These are phyloP conservation scores for Metopia argyrocephala DNA, from an alignment of 2,888 invertebrate species.

Conservation along the genomic window DNA sequence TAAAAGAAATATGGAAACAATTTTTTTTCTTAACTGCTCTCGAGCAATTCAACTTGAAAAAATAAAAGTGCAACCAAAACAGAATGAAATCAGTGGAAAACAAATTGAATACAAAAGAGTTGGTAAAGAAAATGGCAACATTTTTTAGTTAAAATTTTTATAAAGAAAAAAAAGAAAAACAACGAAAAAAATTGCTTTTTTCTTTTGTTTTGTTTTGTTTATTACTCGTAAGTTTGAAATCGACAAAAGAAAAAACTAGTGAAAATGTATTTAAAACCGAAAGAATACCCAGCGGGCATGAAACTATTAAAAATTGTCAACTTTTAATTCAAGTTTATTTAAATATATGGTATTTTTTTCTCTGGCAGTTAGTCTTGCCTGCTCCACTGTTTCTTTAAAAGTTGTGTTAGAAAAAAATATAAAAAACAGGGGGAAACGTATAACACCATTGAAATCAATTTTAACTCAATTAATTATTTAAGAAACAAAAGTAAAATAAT, in stretches of 20 bases:
- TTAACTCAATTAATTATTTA: conserved; percentile 60
- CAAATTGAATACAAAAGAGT: background rate
- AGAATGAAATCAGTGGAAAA: conserved; percentile 11
- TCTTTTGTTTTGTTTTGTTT: too few relatives aligned
- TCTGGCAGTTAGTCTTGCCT: too few relatives aligned
- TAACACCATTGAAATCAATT: conserved; percentile 56
- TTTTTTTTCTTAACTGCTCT: background rate
- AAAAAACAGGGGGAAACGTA: background rate
- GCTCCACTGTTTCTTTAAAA: conserved; percentile 18
- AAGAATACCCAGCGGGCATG: background rate
- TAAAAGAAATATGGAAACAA: conserved; percentile 4
- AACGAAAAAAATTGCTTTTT: conserved; percentile 36
- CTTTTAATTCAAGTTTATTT: too few relatives aligned
- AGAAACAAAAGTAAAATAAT: conserved; percentile 27
- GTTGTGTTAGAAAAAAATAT: background rate
- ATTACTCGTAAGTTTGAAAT: background rate
- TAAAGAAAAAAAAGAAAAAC: background rate
- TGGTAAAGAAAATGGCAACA: background rate
- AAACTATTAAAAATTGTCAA: too few relatives aligned
- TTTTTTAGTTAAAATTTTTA: conserved; percentile 6
- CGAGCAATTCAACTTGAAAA: conserved; percentile 41
- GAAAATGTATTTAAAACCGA: conserved; percentile 20
- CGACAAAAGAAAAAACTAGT: conserved; percentile 21
- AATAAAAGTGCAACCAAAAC: conserved; percentile 29
- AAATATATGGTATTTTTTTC: too few relatives aligned